Conservation (phyloP, 2,888 invertebrate species). For the Cyclophora albipunctata region DNA sequence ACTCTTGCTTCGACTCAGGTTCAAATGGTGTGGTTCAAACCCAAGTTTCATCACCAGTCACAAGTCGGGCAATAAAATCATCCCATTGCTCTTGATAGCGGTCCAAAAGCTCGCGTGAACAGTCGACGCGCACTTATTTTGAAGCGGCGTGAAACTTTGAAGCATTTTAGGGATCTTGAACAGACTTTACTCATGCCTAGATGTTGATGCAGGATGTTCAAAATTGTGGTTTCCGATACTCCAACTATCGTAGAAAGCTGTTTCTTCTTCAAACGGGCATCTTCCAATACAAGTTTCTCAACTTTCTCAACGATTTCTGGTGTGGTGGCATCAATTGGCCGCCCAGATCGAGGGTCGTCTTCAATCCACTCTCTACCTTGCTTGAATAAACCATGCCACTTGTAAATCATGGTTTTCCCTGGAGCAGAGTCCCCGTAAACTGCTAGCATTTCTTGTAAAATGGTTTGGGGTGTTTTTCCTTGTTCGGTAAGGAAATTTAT, state of each 20-base stretch:
- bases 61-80: constrained; percentile 8
- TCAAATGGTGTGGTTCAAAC: constrained; percentile 23
- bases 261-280: constrained; percentile 4
- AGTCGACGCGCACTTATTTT: constrained; percentile 19
- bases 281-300: constrained; percentile 7
- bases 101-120: constrained; percentile 11
- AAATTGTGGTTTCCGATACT: constrained; percentile 9
- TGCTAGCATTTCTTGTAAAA: constrained; percentile 15
- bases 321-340: constrained; percentile 7
- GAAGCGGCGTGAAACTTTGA: constrained; percentile 17
- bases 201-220: constrained; percentile 12
- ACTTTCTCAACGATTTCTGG: constrained; percentile 9
- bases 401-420: constrained; percentile 22
- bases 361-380: constrained; percentile 22
- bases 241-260: background rate
- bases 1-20: constrained; percentile 22
- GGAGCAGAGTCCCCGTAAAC: constrained; percentile 20
- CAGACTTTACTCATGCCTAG: constrained; percentile 20
- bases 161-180: constrained; percentile 25
- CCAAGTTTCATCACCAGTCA: constrained; percentile 22
- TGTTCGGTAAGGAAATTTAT: constrained; percentile 24
- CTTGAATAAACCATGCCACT: constrained; percentile 24
- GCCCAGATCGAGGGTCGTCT: constrained; percentile 12
- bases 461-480: constrained; percentile 16
- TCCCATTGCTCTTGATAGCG: constrained; percentile 9